Base-by-base conservation (phyloP, 2,797 vertebrate species). In the Manis crassicaudata region DNA sequence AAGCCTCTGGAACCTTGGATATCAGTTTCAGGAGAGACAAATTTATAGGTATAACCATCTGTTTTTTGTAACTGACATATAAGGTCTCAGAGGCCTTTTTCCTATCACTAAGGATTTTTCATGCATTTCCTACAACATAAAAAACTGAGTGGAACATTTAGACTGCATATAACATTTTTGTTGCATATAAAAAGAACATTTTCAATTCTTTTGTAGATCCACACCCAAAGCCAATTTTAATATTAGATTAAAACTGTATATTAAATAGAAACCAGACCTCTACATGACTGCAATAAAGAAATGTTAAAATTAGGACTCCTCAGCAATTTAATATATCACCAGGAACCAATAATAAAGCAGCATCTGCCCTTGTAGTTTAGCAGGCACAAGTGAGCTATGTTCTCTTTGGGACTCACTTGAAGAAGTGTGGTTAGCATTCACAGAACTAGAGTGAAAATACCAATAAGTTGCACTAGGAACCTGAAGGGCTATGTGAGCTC, bases 1-100 rank as follows among this genome's bases (percentile, higher is more conserved):
- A 98, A 97, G 89, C 89, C 95, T 97, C 79, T 94, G 94, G 97
- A 97, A 98, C 95, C 96, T 98, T 35, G 0, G 67, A 83, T 98
- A 97, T 98, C 98, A 98, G 83, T 95, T 98, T 46, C 70, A 96
- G 56, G 52, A 98, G 95, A 98, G 46, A 98, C 63, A 98, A 98
- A 98, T 97, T 91, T 97, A 96, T 97, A 81, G 92, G 92, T 97
- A 89, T 98, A 98, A 97, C 97, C 97, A 97, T 88, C 97, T 98
- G 93, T 98, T 97, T 97, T 97, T 97, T 95, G 88, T 81, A 98
- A 97, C 83, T 98, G 98, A 97, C 97, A 97, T 94, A 23, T 92
- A 93, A 98, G 96, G 96, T 98, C 98, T 91, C 90, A 96, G 54
- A 97, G 93, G 82, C 80, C 94, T 98, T 97, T 98, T 94, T 68